A percentile compares a stretch with the other conserved stretches of the same genome.
Evolutionary conservation across 2,797 vertebrate genomes (phyloP).

Genomic region (Nothura maculosa): DNA sequence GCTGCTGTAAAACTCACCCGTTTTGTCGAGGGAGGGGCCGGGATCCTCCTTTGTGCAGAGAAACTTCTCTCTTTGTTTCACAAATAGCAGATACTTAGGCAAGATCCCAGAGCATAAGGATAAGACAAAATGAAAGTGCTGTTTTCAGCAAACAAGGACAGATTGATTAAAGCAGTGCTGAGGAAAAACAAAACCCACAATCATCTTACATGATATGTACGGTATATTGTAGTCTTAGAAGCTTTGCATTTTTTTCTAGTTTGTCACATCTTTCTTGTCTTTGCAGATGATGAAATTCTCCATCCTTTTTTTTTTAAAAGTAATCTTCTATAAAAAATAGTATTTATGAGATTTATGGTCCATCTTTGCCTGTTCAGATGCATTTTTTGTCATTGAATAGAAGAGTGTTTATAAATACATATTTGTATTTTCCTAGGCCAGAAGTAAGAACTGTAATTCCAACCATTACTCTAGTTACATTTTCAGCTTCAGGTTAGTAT

Average conservation of each 20-base stretch:
- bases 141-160: neutral
- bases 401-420: neutral
- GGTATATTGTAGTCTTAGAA: neutral
- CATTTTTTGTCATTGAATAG: neutral
- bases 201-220: fast-evolving
- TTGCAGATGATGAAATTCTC: neutral
- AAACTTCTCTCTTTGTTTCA: neutral
- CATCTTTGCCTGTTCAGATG: neutral
- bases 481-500: neutral
- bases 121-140: neutral
- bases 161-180: neutral
- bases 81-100: neutral
- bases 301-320: neutral
- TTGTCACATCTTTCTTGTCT: neutral
- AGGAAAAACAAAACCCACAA: neutral
- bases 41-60: neutral
- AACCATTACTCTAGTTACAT: neutral
- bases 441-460: neutral
- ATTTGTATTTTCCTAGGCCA: neutral
- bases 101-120: neutral
- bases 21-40: neutral
- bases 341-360: neutral
- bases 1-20: neutral
- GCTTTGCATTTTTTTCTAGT: neutral
- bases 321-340: neutral